These are phyloP conservation scores for Gerosis bhagava DNA, from an alignment of 2,888 invertebrate genomes.

Conservation along the genomic window DNA sequence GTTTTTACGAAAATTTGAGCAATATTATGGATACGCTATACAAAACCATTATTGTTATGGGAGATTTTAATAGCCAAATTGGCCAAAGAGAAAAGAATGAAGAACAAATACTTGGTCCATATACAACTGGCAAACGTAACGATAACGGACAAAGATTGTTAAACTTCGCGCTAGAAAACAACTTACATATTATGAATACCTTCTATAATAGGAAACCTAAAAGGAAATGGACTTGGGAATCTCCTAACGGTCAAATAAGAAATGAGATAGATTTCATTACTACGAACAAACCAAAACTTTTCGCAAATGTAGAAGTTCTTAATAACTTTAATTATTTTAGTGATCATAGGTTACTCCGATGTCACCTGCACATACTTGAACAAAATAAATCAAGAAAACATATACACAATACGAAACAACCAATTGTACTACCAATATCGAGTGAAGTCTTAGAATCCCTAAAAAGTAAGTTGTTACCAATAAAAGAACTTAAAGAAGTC, in stretches of 20 bases:
- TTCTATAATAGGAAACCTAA: slow-evolving; percentile 28
- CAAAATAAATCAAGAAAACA: no score
- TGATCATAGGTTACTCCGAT: slow-evolving; percentile 30
- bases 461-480: no score
- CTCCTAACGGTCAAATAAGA: slow-evolving; percentile 23
- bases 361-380: no score
- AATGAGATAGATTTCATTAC: slow-evolving; percentile 26
- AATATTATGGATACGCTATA: no score
- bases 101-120: slow-evolving; percentile 14
- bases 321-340: slow-evolving; percentile 25
- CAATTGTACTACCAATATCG: no score
- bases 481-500: no score
- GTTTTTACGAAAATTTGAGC: no score
- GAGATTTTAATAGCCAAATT: slow-evolving; percentile 32
- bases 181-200: slow-evolving; percentile 31
- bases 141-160: slow-evolving; percentile 27
- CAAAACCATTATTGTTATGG: slow-evolving; percentile 30
- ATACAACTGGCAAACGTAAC: slow-evolving; percentile 29
- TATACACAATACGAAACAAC: no score
- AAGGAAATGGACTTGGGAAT: slow-evolving; percentile 31
- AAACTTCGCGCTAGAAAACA: slow-evolving; percentile 30
- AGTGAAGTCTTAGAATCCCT: no score
- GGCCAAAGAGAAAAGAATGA: slow-evolving; percentile 26
- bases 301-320: no score
- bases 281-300: slow-evolving; percentile 9